Evolutionary conservation across 2,113 vertebrate species (phyloP).

Genomic region (Proterorhinus semilunaris): DNA sequence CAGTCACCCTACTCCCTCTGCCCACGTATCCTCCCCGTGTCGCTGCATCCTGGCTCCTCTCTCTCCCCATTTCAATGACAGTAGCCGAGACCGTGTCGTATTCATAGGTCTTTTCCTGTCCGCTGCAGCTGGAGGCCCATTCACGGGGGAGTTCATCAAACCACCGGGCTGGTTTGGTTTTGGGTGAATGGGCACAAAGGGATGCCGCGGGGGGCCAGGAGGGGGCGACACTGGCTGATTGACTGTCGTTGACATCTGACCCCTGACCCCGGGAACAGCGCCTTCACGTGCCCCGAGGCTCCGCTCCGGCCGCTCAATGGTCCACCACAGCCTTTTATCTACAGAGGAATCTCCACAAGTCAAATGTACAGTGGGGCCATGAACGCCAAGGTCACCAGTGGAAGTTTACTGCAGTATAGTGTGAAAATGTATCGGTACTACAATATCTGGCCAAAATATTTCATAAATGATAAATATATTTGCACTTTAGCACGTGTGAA

Average conservation of each 20-base stretch:
- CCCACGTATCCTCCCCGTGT: no score
- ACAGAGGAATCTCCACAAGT: conserved; percentile 29
- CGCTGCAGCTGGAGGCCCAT: conserved; percentile 72
- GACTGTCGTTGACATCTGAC: conserved; percentile 71
- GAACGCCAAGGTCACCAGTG: neutral
- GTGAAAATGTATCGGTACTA: no score
- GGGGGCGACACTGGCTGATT: conserved; percentile 63
- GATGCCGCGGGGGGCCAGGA: conserved; percentile 40
- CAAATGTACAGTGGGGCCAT: neutral
- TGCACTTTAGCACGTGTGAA: no score
- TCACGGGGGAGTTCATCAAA: conserved; percentile 76
- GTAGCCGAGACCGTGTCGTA: neutral
- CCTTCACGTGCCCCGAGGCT: conserved; percentile 56
- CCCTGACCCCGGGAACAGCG: conserved; percentile 43
- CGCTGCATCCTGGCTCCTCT: conserved; percentile 48
- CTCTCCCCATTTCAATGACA: conserved; percentile 21
- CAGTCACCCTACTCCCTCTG: no score
- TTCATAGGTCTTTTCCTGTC: conserved; percentile 61
- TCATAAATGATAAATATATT: no score
- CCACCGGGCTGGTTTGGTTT: conserved; percentile 25
- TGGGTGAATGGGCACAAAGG: conserved; percentile 63
- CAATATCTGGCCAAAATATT: no score
- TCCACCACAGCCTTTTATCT: conserved; percentile 36
- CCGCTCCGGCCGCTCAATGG: conserved; percentile 45
- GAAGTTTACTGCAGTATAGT: no score